Conservation (phyloP, 2,113 vertebrate genomes). For the Lagopus leucura region DNA sequence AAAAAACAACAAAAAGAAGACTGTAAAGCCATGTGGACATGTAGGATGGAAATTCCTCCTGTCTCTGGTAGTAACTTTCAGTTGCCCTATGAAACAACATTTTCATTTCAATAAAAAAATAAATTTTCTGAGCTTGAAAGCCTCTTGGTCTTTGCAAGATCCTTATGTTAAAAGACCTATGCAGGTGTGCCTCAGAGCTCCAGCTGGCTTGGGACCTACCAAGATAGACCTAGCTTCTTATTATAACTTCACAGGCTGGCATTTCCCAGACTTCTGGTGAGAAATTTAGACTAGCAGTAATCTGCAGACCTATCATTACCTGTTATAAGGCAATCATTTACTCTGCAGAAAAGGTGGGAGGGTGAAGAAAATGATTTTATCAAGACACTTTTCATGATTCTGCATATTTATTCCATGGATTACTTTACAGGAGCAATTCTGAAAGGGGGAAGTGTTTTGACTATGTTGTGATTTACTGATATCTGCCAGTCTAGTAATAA, state of each 20-base stretch:
- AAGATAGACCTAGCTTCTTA: neutral
- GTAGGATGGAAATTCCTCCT: neutral
- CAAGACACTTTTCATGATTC: neutral
- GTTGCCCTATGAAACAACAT: neutral
- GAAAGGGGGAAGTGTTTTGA: neutral
- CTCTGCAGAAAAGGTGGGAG: neutral
- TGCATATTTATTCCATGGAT: neutral
- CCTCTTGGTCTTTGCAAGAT: neutral
- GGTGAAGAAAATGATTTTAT: neutral
- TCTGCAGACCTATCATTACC: neutral
- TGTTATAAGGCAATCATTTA: neutral
- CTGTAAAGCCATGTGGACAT: neutral
- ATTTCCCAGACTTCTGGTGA: neutral
- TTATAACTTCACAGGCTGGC: neutral
- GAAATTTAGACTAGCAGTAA: neutral
- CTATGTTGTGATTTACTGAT: neutral
- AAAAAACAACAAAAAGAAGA: neutral
- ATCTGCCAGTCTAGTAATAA: neutral
- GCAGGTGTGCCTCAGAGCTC: neutral
- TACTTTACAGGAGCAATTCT: neutral
- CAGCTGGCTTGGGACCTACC: neutral
- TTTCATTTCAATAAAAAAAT: neutral
- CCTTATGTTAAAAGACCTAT: neutral
- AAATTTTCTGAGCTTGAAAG: neutral
- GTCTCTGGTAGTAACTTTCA: neutral